phyloP scores from a whole-genome alignment of 2,113 vertebrate genomes.

The Lampris incognitus region DNA sequence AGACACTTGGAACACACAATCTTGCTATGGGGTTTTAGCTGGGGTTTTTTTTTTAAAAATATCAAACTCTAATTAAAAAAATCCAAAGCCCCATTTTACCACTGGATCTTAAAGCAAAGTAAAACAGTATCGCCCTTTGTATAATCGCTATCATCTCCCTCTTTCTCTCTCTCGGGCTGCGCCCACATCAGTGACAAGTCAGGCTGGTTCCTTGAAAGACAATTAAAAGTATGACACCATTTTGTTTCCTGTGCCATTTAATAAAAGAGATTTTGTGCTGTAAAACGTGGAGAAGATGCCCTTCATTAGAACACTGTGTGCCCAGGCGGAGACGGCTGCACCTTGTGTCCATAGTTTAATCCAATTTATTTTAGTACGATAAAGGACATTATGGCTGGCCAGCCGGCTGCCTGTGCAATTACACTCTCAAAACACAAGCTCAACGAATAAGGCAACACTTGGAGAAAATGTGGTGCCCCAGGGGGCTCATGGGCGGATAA shows the following conservation, averaged over 20 bases:
- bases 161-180: constrained; percentile 17
- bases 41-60: constrained; percentile 7
- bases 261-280: constrained; percentile 78
- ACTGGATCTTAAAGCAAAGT: constrained; percentile 16
- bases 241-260: constrained; percentile 74
- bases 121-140: neutral
- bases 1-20: neutral
- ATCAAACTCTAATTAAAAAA: constrained; percentile 21
- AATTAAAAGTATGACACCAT: constrained; percentile 65
- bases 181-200: constrained; percentile 25
- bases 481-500: constrained; percentile 18
- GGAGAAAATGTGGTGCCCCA: constrained; percentile 3
- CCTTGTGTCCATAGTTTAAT: constrained; percentile 68
- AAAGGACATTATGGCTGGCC: constrained; percentile 66
- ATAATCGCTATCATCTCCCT: neutral
- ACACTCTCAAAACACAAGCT: constrained; percentile 1
- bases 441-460: constrained; percentile 4
- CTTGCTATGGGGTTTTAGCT: no score
- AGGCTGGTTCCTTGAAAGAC: constrained; percentile 42
- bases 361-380: constrained; percentile 75
- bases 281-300: constrained; percentile 73
- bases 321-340: constrained; percentile 41
- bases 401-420: constrained; percentile 37
- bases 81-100: constrained; percentile 7
- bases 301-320: constrained; percentile 73